These are phyloP conservation scores for Chelonoidis abingdonii DNA, from an alignment of 2,113 vertebrate species.

Conservation along the genomic window DNA sequence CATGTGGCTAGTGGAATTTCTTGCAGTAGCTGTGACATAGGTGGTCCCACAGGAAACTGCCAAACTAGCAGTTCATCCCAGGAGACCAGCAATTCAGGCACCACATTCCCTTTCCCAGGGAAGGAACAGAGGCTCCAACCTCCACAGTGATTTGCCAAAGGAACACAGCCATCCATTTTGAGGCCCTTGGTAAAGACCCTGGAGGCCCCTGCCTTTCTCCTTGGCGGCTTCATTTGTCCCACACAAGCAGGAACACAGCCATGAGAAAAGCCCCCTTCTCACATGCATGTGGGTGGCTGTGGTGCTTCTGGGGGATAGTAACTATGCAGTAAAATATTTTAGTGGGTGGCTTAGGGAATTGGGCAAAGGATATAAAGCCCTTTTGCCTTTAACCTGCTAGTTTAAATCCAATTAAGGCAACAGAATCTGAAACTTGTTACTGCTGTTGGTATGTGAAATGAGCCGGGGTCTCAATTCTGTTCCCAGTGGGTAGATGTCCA, in stretches of 20 bases:
- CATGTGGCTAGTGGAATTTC: neutral
- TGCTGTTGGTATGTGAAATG: neutral
- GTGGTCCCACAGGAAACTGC: neutral
- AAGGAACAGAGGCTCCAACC: neutral
- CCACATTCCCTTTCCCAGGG: fast-evolving
- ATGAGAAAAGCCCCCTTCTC: neutral
- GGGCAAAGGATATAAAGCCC: neutral
- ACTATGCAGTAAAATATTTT: neutral
- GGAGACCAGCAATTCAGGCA: neutral
- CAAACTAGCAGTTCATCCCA: neutral
- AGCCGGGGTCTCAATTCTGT: neutral
- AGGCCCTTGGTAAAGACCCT: neutral
- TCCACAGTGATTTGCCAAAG: neutral
- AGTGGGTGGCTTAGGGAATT: neutral
- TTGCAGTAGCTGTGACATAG: neutral
- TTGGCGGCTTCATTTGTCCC: neutral
- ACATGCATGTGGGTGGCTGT: neutral
- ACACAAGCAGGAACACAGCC: neutral
- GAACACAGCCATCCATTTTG: neutral
- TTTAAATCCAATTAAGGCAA: fast-evolving
- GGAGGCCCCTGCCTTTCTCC: neutral
- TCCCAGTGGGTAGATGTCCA: neutral
- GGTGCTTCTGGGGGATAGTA: neutral
- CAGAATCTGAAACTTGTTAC: neutral
- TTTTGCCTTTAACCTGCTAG: fast-evolving